Conservation (phyloP, 2,113 vertebrate genomes). For the Mobula birostris region DNA sequence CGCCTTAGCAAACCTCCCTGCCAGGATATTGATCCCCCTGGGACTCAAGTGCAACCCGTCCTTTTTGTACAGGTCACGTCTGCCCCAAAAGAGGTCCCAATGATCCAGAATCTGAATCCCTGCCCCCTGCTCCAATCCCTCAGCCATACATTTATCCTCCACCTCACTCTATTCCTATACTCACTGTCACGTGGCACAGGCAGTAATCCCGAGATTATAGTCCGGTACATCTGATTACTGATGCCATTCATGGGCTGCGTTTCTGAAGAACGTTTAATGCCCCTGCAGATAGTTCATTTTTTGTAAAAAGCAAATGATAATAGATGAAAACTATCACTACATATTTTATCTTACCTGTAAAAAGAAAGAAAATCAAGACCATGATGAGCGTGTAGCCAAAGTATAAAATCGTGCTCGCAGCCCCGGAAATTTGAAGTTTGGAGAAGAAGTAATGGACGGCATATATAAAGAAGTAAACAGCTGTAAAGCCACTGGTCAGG, state of each 20-base stretch:
- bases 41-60: too few relatives aligned
- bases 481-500: constrained; percentile 37
- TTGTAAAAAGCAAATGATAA: not conserved
- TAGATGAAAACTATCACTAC: not conserved
- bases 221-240: not conserved
- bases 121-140: too few relatives aligned
- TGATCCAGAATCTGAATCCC: too few relatives aligned
- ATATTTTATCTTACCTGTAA: constrained; percentile 52
- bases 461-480: constrained; percentile 38
- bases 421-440: constrained; percentile 65
- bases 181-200: too few relatives aligned
- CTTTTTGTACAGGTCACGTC: too few relatives aligned
- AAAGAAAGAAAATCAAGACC: constrained; percentile 72
- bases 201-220: too few relatives aligned
- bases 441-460: constrained; percentile 71
- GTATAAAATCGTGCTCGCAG: constrained; percentile 67
- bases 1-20: too few relatives aligned
- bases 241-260: not conserved
- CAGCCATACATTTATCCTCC: too few relatives aligned
- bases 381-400: constrained; percentile 68
- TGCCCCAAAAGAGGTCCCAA: too few relatives aligned
- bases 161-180: too few relatives aligned
- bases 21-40: too few relatives aligned
- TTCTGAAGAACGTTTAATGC: not conserved
- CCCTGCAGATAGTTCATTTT: not conserved